Evolutionary conservation across 2,888 invertebrate species (phyloP).

Genomic region (Mactromeris polynyma): DNA sequence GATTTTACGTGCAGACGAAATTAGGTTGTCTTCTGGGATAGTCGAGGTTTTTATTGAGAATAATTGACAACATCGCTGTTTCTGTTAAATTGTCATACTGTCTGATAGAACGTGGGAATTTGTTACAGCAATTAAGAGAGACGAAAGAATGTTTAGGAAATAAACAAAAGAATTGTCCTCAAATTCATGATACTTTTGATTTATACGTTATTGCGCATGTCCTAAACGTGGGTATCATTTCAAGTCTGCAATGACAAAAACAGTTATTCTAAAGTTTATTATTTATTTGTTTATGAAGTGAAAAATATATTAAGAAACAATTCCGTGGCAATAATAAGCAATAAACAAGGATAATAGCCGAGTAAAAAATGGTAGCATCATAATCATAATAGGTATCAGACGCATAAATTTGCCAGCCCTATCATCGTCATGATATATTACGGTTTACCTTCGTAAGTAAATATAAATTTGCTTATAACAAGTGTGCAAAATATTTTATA

Average conservation of each 20-base stretch:
- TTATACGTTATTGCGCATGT: not conserved
- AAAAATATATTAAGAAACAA: not conserved
- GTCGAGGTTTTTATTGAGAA: not conserved
- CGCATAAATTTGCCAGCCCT: not conserved
- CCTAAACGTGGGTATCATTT: not conserved
- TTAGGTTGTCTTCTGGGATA: conserved; percentile 32
- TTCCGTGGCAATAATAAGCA: not conserved
- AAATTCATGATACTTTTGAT: too few relatives aligned
- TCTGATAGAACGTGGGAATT: too few relatives aligned
- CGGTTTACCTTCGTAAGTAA: not conserved
- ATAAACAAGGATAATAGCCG: not conserved
- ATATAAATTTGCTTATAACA: conserved; percentile 1
- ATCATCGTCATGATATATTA: not conserved
- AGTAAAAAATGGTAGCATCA: not conserved
- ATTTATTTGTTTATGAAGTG: not conserved
- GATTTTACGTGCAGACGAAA: conserved; percentile 2
- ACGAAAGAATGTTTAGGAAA: too few relatives aligned
- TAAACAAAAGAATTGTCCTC: too few relatives aligned
- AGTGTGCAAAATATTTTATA: conserved; percentile 5
- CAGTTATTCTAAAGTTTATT: not conserved
- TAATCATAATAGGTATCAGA: not conserved
- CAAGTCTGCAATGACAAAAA: not conserved
- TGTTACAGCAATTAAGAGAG: too few relatives aligned
- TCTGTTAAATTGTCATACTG: too few relatives aligned
- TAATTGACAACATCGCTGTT: not conserved